These are phyloP conservation scores for Pedetes capensis DNA, from an alignment of 2,113 vertebrate genomes.

Conservation along the genomic window DNA sequence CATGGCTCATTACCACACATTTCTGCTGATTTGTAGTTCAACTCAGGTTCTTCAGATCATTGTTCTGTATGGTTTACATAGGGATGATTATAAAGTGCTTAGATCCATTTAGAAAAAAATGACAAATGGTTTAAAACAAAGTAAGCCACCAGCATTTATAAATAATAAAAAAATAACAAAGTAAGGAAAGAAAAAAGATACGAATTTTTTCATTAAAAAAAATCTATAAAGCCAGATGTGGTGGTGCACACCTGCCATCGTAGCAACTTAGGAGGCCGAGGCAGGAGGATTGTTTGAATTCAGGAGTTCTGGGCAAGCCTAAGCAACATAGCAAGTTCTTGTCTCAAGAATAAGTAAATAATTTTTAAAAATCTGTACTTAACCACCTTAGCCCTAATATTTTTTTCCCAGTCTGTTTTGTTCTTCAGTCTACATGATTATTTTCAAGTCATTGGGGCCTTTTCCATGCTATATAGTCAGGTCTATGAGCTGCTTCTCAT, in stretches of 20 bases:
- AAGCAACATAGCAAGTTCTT: no score
- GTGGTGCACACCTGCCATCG: no score
- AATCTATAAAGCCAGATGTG: no score
- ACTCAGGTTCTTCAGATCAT: neutral
- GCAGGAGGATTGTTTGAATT: no score
- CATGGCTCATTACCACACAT: neutral
- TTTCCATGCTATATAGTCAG: neutral
- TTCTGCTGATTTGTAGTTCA: neutral
- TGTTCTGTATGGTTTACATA: neutral
- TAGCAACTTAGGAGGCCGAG: no score
- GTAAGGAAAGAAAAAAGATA: neutral
- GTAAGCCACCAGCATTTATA: no score
- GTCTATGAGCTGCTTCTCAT: neutral
- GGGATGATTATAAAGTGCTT: neutral
- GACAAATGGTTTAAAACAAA: neutral
- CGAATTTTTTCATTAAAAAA: neutral
- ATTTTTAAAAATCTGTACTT: neutral
- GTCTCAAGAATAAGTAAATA: no score
- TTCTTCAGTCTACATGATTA: neutral
- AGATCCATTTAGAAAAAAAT: neutral
- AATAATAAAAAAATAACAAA: no score
- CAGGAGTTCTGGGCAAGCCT: no score
- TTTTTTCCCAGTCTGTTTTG: neutral
- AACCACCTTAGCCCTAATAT: neutral
- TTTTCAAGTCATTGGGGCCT: neutral